Evolutionary conservation across 2,888 invertebrate genomes (phyloP).

Genomic region (Catonia carolina): DNA sequence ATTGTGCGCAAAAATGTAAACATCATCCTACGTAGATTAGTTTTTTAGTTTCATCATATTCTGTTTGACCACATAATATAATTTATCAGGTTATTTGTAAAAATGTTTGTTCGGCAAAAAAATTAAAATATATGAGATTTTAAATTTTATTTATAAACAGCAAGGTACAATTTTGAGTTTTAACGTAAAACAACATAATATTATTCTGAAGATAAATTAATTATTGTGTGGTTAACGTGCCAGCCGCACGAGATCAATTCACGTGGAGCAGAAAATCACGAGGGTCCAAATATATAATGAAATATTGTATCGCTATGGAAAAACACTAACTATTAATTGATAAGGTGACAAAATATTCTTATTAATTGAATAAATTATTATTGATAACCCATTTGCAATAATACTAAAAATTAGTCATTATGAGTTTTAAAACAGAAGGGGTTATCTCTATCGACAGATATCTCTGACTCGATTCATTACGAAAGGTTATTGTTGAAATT

Average conservation of each 20-base stretch:
- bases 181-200: too few species aligned
- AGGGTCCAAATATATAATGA: not conserved
- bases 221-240: too few species aligned
- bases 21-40: too few species aligned
- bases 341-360: not conserved
- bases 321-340: slow-evolving; percentile 11
- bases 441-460: not conserved
- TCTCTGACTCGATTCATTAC: not conserved
- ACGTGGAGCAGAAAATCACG: slow-evolving; percentile 1
- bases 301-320: slow-evolving; percentile 3
- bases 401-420: slow-evolving; percentile 6
- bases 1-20: too few species aligned
- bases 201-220: too few species aligned
- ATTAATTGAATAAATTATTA: slow-evolving; percentile 7
- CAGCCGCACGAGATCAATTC: not conserved
- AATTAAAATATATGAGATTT: too few species aligned
- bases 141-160: too few species aligned
- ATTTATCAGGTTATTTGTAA: too few species aligned
- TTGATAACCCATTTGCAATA: slow-evolving; percentile 8
- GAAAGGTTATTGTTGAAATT: slow-evolving; percentile 9
- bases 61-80: too few species aligned
- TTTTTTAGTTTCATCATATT: too few species aligned
- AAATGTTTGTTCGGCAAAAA: too few species aligned
- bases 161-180: too few species aligned
- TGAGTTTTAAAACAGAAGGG: not conserved